phyloP scores from a whole-genome alignment of 2,797 vertebrate species.

The Chelmon rostratus region DNA sequence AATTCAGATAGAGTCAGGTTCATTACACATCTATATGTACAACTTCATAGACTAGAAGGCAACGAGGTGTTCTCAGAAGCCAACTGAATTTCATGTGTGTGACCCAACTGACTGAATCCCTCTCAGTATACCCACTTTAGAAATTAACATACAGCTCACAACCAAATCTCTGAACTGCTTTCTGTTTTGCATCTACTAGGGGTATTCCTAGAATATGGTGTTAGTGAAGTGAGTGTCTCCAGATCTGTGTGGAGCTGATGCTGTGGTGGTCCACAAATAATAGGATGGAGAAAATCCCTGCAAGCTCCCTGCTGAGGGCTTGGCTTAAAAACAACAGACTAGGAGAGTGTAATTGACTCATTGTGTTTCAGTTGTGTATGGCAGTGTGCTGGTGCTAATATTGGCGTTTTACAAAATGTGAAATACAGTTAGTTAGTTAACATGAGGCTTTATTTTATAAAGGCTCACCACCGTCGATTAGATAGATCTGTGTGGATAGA shows the following conservation, averaged over 20 bases:
- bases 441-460: neutral
- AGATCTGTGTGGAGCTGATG: constrained; percentile 15
- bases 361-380: constrained; percentile 19
- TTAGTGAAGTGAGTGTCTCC: constrained; percentile 37
- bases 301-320: constrained; percentile 25
- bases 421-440: constrained; percentile 28
- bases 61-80: constrained; percentile 10
- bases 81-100: neutral
- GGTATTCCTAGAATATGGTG: constrained; percentile 14
- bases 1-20: constrained; percentile 30
- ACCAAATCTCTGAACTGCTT: neutral
- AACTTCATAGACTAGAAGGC: neutral
- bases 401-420: constrained; percentile 2
- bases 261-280: constrained; percentile 66
- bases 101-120: neutral
- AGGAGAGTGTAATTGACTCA: constrained; percentile 62
- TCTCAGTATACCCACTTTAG: neutral
- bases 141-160: neutral
- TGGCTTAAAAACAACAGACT: constrained; percentile 67
- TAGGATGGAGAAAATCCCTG: constrained; percentile 62
- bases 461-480: neutral
- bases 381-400: constrained; percentile 10
- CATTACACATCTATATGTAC: constrained; percentile 1
- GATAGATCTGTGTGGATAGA: neutral
- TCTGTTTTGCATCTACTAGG: neutral